Evolutionary conservation across 2,888 invertebrate genomes (phyloP), one percentile per base, ranked within the genome.

Genomic region (Drosophila incognita): DNA sequence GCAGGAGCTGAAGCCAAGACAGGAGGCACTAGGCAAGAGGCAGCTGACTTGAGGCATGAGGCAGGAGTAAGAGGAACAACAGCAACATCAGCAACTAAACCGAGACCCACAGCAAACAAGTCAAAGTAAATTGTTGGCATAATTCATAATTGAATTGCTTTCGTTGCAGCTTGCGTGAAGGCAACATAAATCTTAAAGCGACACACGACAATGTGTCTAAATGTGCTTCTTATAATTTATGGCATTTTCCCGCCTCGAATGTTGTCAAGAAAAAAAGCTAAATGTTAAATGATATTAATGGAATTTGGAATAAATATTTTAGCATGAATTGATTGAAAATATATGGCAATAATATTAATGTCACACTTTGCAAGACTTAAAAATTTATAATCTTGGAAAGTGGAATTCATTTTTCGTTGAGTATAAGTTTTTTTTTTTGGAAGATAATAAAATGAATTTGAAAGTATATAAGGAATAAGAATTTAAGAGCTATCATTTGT

Each of bases 141-240:
- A 88, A 88, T 86, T 86, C 83, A 86, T 90, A 90, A 86, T 90
- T 90, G 87, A 85, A 85, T 79, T 84, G 85, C 82, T 67, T 69
- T 65, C 67, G 80, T 61, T 67, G 76, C 65, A 59, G 51, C 24
- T 56, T 59, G 64, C 40, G 59, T 80, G 69, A 86, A 67, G 87
- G 89, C 87, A 66, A 76, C 79, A 89, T 89, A 74, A 81, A 89
- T 83, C 76, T 69, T 54, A 56, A 52, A 15, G 18, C 11, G 46
- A 31, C 52, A 21, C 40, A 54, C 49, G 54, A 42, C 76, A 76
- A 60, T 58, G 56, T 33, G 35, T 52, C 56, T n/a, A 38, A 29
- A 29, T 42, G n/a, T 31, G 21, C 8, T 46, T 15, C 46, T 4
- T 24, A 46, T 46, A 46, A 57, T 57, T 40, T 29, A 57, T 40